Base-by-base conservation (phyloP, 2,888 invertebrate genomes). In the Melanargia galathea region DNA sequence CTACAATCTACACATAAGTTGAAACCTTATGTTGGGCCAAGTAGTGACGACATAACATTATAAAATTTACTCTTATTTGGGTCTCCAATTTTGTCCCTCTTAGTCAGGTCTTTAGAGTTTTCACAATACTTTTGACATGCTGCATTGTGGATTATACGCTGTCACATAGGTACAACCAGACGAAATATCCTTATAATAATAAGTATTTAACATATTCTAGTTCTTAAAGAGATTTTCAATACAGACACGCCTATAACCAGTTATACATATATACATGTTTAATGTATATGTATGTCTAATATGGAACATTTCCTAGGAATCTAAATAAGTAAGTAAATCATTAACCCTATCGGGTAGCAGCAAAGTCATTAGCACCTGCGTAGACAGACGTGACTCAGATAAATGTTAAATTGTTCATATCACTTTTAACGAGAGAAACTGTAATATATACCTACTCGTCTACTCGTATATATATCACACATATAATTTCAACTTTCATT, bases 341-440 rank as follows among this genome's bases (percentile, higher is more conserved):
- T 77, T 76, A 71, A 71, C 67, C 68, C 73, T 67, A 72, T 72
- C 71, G 33, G 46, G 48, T 40, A 73, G 65, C 57, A 30, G 64
- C 66, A 61, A 61, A 62, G 63, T 78, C 73, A 77, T 82, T 81
- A 80, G 71, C 78, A 79, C 77, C 76, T 77, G 75, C 65, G 66
- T 62, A 59, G 65, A 67, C 65, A 54, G 64, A 61, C 26, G 49
- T 80, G 82, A 81, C 68, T 79, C 78, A 78, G 63, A 69, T 62
- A 65, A 67, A 70, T 60, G 59, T 62, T 62, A 57, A 60, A 40
- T 40, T 26, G 24, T 8, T 24, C 38, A 38, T 54, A 35, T 51
- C 33, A 18, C 10, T 16, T 30, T 30, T 33, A 51, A 51, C 11
- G 16, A 51, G 30, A 30, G 51, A 51, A 51, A 30, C 51, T 51